A percentile compares a stretch with the other conserved stretches of the same genome.
Conservation (phyloP, 2,888 invertebrate species). For the Aphidoletes aphidimyza region DNA sequence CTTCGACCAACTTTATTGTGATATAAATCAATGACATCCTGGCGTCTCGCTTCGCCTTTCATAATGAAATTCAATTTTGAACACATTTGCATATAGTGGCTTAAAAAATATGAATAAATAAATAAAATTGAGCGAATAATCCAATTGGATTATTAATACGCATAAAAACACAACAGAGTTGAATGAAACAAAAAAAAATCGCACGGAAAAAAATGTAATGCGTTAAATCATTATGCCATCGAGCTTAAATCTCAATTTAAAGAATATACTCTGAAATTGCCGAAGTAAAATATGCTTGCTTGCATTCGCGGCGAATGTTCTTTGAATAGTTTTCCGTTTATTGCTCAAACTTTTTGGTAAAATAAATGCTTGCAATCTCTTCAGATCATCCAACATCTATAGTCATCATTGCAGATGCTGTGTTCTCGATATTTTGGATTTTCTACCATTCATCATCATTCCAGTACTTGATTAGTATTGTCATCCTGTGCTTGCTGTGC, state of each 20-base stretch:
- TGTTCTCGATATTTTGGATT: no score
- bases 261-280: background rate
- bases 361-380: no score
- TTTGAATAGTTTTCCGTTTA: background rate
- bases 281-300: background rate
- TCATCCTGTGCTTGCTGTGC: no score
- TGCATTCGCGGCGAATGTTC: slow-evolving; percentile 6
- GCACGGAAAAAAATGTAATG: no score
- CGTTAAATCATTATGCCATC: background rate
- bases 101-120: slow-evolving; percentile 10
- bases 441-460: no score
- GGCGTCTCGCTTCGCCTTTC: background rate
- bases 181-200: no score
- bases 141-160: no score
- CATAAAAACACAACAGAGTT: no score
- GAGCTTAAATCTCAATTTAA: slow-evolving; percentile 44
- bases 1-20: background rate
- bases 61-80: slow-evolving; percentile 16
- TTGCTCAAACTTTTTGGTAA: no score
- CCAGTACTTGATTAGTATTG: no score
- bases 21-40: background rate
- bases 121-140: slow-evolving; percentile 7
- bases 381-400: no score
- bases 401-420: no score
- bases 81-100: background rate